These are phyloP conservation scores for Saccostrea cuccullata DNA, from an alignment of 1,140 invertebrate genomes.

Conservation along the genomic window DNA sequence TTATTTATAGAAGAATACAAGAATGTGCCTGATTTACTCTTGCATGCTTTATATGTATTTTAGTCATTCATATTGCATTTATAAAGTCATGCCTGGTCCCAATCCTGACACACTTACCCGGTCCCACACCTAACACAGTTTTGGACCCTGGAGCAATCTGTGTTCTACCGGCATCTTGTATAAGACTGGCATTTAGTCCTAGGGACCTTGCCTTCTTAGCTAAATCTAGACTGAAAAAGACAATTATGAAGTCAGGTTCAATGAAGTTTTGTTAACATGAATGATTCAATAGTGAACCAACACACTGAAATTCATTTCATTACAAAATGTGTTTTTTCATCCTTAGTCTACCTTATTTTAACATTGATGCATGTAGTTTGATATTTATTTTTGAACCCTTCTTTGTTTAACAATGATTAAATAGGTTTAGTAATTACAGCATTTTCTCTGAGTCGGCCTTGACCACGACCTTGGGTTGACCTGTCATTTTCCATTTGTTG, in stretches of 20 bases:
- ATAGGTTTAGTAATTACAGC: conserved; percentile 76
- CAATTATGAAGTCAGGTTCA: not conserved
- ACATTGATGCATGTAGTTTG: no score
- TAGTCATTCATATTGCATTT: no score
- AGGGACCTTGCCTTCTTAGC: conserved; percentile 84
- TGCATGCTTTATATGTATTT: no score
- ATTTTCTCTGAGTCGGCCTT: conserved; percentile 82
- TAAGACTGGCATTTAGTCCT: conserved; percentile 86
- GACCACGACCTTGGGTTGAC: conserved; percentile 91
- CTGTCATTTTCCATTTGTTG: conserved; percentile 86
- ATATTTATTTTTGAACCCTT: no score
- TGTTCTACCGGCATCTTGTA: conserved; percentile 93
- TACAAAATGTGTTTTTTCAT: no score
- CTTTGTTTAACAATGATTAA: not conserved
- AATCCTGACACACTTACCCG: conserved; percentile 68
- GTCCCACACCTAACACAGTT: conserved; percentile 95
- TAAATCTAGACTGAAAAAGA: conserved; percentile 78
- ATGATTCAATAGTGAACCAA: no score
- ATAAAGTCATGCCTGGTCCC: no score
- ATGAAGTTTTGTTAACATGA: no score
- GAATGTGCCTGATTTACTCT: no score
- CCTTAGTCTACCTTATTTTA: no score
- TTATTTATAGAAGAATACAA: no score
- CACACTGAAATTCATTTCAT: no score
- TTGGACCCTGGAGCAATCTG: conserved; percentile 91